Conservation (phyloP, 2,797 vertebrate species). For the Xiphophorus birchmanni region DNA sequence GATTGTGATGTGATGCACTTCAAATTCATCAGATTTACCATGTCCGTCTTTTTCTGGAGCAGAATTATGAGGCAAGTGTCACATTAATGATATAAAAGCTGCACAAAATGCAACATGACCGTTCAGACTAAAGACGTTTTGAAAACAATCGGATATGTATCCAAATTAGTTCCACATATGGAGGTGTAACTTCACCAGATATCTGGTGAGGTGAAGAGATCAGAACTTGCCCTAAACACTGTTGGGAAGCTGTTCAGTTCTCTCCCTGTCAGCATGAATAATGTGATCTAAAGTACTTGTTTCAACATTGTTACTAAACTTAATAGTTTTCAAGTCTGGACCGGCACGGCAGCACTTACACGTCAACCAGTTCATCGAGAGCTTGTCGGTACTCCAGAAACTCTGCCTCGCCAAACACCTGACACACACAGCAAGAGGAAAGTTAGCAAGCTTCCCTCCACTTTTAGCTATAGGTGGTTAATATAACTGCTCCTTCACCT, state of each 20-base stretch:
- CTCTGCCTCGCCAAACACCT: conserved; percentile 91
- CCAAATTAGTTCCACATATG: too few species aligned
- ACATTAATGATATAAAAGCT: too few species aligned
- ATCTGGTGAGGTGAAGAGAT: too few species aligned
- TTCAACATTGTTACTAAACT: conserved; percentile 7
- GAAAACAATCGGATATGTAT: too few species aligned
- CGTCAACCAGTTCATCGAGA: conserved; percentile 86
- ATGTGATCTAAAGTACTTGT: neutral
- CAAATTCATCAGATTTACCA: too few species aligned
- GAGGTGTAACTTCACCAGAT: too few species aligned
- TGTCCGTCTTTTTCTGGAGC: too few species aligned
- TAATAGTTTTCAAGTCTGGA: conserved; percentile 30
- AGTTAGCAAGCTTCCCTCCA: conserved; percentile 4
- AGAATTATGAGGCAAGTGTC: too few species aligned
- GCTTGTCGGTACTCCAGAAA: conserved; percentile 91
- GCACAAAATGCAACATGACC: too few species aligned
- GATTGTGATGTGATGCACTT: too few species aligned
- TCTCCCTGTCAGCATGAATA: neutral
- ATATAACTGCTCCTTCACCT: conserved; percentile 23
- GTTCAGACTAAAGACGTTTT: too few species aligned
- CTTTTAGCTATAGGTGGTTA: neutral
- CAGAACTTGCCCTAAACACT: too few species aligned
- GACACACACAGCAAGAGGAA: conserved; percentile 17
- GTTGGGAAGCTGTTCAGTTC: neutral
- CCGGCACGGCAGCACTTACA: conserved; percentile 82